phyloP scores from a whole-genome alignment of 1,140 invertebrate genomes.

The Cherax destructor region DNA sequence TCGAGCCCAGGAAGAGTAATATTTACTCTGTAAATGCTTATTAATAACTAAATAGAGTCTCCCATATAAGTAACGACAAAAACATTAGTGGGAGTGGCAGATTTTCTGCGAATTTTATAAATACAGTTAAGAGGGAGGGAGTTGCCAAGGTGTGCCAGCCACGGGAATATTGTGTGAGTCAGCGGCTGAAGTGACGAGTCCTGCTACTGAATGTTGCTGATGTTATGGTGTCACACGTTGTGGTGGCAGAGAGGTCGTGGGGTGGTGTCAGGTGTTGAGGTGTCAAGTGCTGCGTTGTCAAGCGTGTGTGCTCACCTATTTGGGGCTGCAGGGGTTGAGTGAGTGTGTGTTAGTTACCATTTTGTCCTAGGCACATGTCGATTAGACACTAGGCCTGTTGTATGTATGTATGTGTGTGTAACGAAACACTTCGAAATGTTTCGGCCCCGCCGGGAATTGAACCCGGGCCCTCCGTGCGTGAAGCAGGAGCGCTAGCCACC shows the following conservation, averaged over 20 bases:
- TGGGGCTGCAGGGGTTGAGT: no score
- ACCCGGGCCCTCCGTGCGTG: no score
- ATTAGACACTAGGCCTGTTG: no score
- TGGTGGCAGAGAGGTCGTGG: background rate
- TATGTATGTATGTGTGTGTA: no score
- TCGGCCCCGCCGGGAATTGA: no score
- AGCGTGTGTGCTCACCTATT: no score
- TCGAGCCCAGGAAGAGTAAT: background rate
- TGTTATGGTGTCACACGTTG: no score
- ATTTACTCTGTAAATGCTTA: background rate
- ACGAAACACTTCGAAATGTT: no score
- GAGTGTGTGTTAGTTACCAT: no score
- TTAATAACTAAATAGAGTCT: background rate
- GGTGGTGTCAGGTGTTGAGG: background rate
- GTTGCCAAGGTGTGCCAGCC: constrained; percentile 11
- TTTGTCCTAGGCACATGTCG: no score
- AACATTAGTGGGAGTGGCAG: background rate
- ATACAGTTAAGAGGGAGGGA: constrained; percentile 30
- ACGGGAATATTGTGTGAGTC: constrained; percentile 38
- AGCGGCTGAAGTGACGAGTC: constrained; percentile 3
- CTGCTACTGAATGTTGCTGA: background rate
- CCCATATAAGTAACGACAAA: background rate
- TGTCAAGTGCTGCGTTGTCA: no score
- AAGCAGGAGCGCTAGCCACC: no score
- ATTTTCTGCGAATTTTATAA: constrained; percentile 33